Base-by-base conservation (phyloP, 2,888 invertebrate genomes). In the Exephanes ischioxanthus region DNA sequence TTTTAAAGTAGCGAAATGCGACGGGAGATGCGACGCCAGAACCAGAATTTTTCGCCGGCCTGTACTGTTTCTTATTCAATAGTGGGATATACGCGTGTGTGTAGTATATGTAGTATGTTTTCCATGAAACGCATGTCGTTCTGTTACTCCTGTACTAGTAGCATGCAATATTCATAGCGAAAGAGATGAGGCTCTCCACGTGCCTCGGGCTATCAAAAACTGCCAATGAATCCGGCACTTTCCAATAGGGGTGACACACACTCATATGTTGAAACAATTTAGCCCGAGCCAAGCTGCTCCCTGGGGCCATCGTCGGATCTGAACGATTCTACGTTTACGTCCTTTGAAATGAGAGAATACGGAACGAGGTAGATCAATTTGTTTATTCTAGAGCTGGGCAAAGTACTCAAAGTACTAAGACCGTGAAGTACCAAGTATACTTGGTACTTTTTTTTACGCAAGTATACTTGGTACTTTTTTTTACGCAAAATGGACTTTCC, bases 1-100 rank as follows among this genome's bases (percentile, higher is more conserved):
- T 81, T 37, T 30, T 37, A 3, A 70, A 70, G 68, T 16, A 61
- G 48, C 61, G 81, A 68, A 81, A 81, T 76, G 75, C 61, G 37
- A 37, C 37, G 9, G 14, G 63, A 51, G 55, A 81, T 22, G 75
- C 68, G 30, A 70, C 26, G 16, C 66, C 26, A 30, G 37, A 45
- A 37, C 11, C 16, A 45, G 41, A 72, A 45, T 53, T 48, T 72
- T 22, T 26, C 3, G 53, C 30, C 19, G 16, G n/a, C 58, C 70
- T 70, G 22, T 61, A 48, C 45, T 26, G 33, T 75, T 68, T 58
- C 33, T 76, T 37, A 19, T 81, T 22, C 48, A 72, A 72, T 72
- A 67, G 41, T 53, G 41, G 68, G 45, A 71, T 61, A 30, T 14
- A 66, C 51, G 51, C n/a, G 63, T 5, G 26, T n/a, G 53, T 22